A percentile compares a stretch with the other conserved stretches of the same genome.
These are phyloP conservation scores for Stenodema calcarata DNA, from an alignment of 2,888 invertebrate species.

Conservation along the genomic window DNA sequence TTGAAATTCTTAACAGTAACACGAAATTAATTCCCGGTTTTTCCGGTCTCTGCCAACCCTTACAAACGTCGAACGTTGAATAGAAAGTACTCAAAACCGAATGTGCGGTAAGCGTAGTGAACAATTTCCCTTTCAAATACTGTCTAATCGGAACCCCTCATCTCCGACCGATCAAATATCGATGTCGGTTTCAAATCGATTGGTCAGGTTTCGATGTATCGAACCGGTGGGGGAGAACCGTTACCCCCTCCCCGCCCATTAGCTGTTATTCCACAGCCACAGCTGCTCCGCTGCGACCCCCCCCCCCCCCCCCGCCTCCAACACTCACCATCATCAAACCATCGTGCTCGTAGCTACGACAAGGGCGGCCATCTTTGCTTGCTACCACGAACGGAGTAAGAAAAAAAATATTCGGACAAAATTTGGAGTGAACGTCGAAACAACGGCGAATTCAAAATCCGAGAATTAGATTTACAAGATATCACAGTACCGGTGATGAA, in stretches of 20 bases:
- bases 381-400: not conserved
- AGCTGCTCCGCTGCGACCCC: conserved; percentile 11
- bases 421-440: no score
- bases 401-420: not conserved
- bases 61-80: no score
- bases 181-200: not conserved
- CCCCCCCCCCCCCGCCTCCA: not conserved
- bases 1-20: no score
- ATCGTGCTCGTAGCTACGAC: not conserved
- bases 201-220: not conserved
- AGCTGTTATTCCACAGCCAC: conserved; percentile 20
- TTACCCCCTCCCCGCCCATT: not conserved
- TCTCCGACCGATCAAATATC: not conserved
- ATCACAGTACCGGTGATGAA: not conserved
- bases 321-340: no score
- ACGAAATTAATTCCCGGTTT: no score
- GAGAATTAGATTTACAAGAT: no score
- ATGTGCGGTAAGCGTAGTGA: no score
- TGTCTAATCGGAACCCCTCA: not conserved
- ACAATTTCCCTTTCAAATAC: not conserved
- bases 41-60: no score
- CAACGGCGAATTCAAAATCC: no score
- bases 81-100: no score
- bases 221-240: not conserved
- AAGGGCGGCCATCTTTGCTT: conserved; percentile 13